Evolutionary conservation across 1,140 invertebrate genomes (phyloP).

Genomic region (Trichonephila clavipes): DNA sequence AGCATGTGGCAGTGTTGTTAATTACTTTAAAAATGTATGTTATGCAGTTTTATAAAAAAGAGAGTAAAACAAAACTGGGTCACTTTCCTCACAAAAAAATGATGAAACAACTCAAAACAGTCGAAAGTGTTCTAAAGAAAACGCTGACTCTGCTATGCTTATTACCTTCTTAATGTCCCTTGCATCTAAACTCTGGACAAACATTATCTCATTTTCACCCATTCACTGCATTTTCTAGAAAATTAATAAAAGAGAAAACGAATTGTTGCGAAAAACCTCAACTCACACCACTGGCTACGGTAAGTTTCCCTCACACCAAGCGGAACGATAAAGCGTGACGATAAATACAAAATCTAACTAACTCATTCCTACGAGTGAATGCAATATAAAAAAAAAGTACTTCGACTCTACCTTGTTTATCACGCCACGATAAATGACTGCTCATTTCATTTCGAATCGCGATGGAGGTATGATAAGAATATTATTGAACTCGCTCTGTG

Average conservation of each 20-base stretch:
- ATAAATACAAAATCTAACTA: neutral
- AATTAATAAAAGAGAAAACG: conserved; percentile 28
- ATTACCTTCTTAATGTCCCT: neutral
- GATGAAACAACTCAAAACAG: neutral
- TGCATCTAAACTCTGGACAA: neutral
- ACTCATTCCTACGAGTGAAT: neutral
- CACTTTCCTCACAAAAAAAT: neutral
- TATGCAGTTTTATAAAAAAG: no score
- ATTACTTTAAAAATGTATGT: no score
- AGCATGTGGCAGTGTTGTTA: no score
- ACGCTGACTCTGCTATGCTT: neutral
- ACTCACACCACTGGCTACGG: neutral
- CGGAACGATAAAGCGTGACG: conserved; percentile 18
- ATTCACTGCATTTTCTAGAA: neutral
- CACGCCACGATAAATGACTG: neutral
- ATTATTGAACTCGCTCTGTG: neutral
- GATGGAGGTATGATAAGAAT: neutral
- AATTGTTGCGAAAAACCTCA: neutral
- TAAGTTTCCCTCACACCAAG: neutral
- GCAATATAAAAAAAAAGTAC: neutral
- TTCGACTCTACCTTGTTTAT: neutral
- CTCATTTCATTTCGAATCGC: neutral
- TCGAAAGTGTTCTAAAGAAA: neutral
- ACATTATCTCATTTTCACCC: neutral
- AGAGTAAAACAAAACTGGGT: neutral